phyloP scores from a whole-genome alignment of 2,113 vertebrate species.

The Gymnorhina tibicen region DNA sequence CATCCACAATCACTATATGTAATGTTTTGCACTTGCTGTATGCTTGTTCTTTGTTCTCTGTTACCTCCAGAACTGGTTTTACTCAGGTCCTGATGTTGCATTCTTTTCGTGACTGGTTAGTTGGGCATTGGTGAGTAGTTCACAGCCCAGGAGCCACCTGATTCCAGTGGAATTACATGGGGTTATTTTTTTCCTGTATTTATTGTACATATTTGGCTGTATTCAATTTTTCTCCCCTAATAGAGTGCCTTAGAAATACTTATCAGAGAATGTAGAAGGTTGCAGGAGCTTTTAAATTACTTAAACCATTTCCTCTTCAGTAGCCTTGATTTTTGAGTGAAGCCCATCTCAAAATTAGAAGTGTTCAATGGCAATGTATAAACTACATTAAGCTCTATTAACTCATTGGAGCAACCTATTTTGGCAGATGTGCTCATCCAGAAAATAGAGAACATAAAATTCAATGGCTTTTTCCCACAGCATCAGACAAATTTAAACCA shows the following conservation, averaged over 20 bases:
- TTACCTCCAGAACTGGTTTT: not conserved
- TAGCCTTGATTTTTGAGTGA: not conserved
- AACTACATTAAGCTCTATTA: conserved; percentile 2
- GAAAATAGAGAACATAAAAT: conserved; percentile 45
- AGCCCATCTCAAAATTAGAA: not conserved
- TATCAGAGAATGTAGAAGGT: not conserved
- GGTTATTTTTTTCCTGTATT: not conserved
- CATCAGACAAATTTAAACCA: conserved; percentile 11
- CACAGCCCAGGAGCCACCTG: not conserved
- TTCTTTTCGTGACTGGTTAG: not conserved
- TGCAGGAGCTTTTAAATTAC: not conserved
- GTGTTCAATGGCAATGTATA: not conserved
- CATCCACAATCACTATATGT: not conserved
- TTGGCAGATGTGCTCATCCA: conserved; percentile 6
- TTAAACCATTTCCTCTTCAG: not conserved
- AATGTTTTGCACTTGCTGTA: not conserved
- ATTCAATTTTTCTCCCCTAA: not conserved
- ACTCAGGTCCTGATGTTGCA: fast-evolving
- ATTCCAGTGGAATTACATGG: not conserved
- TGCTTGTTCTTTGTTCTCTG: not conserved
- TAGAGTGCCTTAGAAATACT: not conserved
- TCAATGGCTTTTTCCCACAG: not conserved
- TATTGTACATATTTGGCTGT: not conserved
- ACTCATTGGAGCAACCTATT: not conserved
- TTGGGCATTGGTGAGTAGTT: not conserved